These are phyloP conservation scores for Euphydryas editha DNA, from an alignment of 2,888 invertebrate species.

Conservation along the genomic window DNA sequence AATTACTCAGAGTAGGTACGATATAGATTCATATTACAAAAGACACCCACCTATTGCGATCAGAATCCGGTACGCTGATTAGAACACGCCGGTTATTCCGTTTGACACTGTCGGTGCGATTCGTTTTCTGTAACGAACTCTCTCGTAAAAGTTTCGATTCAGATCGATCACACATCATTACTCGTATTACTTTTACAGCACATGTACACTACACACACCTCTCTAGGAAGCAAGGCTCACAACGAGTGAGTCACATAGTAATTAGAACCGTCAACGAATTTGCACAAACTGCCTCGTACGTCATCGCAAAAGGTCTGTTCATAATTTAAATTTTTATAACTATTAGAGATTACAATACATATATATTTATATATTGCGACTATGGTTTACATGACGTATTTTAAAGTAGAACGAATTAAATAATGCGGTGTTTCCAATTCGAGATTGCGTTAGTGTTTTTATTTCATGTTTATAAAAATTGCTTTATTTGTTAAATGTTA, in stretches of 20 bases:
- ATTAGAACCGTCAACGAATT: slow-evolving; percentile 41
- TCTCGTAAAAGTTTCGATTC: slow-evolving; percentile 50
- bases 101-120: slow-evolving; percentile 45
- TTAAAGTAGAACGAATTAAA: neutral
- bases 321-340: slow-evolving; percentile 24
- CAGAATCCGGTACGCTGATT: slow-evolving; percentile 63
- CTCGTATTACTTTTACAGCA: slow-evolving; percentile 34
- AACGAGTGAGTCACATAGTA: slow-evolving; percentile 36
- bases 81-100: slow-evolving; percentile 64
- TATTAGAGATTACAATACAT: no score
- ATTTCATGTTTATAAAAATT: no score
- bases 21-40: slow-evolving; percentile 20
- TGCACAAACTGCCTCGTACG: slow-evolving; percentile 42
- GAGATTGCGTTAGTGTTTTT: neutral
- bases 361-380: neutral
- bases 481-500: no score
- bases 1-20: neutral
- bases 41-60: slow-evolving; percentile 56
- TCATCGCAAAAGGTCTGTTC: slow-evolving; percentile 42
- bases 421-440: neutral
- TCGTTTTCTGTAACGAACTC: slow-evolving; percentile 63
- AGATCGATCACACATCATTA: slow-evolving; percentile 63
- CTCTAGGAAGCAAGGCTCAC: slow-evolving; percentile 38
- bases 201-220: slow-evolving; percentile 11
- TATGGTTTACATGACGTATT: neutral